A percentile compares a stretch with the other conserved stretches of the same genome.
Conservation (phyloP, 2,797 vertebrate species). For the Parambassis ranga region DNA sequence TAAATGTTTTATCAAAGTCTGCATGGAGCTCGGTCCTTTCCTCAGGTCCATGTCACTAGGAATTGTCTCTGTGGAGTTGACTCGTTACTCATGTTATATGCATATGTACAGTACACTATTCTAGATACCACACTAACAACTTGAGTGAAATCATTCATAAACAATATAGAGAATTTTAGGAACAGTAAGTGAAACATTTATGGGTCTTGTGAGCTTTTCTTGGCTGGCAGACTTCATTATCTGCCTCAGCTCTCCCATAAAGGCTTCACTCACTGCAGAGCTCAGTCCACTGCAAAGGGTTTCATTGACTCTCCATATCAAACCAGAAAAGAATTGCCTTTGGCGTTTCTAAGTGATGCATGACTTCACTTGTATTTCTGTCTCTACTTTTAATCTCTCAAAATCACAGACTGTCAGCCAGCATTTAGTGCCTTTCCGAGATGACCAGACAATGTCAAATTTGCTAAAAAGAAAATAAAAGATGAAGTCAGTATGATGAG, state of each 20-base stretch:
- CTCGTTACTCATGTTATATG: background rate
- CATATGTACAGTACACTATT: background rate
- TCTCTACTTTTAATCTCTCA: constrained; percentile 54
- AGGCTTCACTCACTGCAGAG: constrained; percentile 33
- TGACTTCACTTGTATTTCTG: constrained; percentile 59
- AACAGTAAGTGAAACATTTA: constrained; percentile 12
- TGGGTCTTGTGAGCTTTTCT: constrained; percentile 16
- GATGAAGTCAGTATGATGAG: background rate
- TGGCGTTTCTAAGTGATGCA: constrained; percentile 64
- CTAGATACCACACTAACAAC: background rate
- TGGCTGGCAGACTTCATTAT: constrained; percentile 47
- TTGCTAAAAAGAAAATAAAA: constrained; percentile 26
- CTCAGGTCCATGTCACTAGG: constrained; percentile 36
- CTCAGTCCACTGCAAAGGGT: constrained; percentile 39
- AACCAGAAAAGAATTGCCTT: constrained; percentile 50
- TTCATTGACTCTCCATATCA: constrained; percentile 34
- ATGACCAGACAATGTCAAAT: constrained; percentile 40
- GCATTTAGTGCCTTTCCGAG: constrained; percentile 42
- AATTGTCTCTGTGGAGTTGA: constrained; percentile 8
- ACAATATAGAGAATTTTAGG: background rate
- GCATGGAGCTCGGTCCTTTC: constrained; percentile 10
- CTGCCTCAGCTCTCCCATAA: constrained; percentile 44
- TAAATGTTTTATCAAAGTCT: constrained; percentile 65
- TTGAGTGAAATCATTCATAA: background rate
- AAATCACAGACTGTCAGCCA: constrained; percentile 58